Conservation (phyloP, 1,140 invertebrate genomes). For the Oryzaephilus surinamensis region DNA sequence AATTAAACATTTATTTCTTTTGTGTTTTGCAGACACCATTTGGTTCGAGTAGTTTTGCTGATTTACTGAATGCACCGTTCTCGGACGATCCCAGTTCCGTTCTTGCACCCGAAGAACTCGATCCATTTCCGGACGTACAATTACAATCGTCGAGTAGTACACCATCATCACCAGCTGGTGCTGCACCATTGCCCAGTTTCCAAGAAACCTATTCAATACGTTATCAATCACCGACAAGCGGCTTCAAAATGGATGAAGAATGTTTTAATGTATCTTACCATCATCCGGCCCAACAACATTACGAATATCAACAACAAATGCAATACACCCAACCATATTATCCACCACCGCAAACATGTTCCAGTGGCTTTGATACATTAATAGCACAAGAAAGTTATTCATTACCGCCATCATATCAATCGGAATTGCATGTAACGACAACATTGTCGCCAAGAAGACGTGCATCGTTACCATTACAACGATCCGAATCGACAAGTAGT, state of each 20-base stretch:
- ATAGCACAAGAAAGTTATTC: slow-evolving; percentile 49
- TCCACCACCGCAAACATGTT: slow-evolving; percentile 44
- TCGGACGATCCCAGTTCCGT: slow-evolving; percentile 37
- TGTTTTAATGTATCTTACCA: slow-evolving; percentile 51
- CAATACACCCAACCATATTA: slow-evolving; percentile 44
- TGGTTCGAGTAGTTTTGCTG: slow-evolving; percentile 52
- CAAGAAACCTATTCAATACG: slow-evolving; percentile 74
- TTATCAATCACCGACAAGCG: slow-evolving; percentile 38
- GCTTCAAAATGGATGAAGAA: slow-evolving; percentile 68
- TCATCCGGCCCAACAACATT: slow-evolving; percentile 41
- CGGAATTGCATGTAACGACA: slow-evolving; percentile 46
- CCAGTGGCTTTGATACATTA: slow-evolving; percentile 40
- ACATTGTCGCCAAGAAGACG: slow-evolving; percentile 51
- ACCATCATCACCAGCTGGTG: slow-evolving; percentile 27
- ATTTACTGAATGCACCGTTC: slow-evolving; percentile 49
- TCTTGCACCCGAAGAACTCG: slow-evolving; percentile 31
- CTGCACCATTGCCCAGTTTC: slow-evolving; percentile 68
- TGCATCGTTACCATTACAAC: slow-evolving; percentile 60
- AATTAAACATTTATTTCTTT: slow-evolving; percentile 1
- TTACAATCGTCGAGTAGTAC: slow-evolving; percentile 27
- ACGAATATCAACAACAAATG: slow-evolving; percentile 50
- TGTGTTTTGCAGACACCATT: slow-evolving; percentile 44
- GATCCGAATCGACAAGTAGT: slow-evolving; percentile 64
- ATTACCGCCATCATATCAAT: slow-evolving; percentile 46
- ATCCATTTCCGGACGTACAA: slow-evolving; percentile 33